Evolutionary conservation across 2,888 invertebrate genomes (phyloP).

Genomic region (Spisula solida): DNA sequence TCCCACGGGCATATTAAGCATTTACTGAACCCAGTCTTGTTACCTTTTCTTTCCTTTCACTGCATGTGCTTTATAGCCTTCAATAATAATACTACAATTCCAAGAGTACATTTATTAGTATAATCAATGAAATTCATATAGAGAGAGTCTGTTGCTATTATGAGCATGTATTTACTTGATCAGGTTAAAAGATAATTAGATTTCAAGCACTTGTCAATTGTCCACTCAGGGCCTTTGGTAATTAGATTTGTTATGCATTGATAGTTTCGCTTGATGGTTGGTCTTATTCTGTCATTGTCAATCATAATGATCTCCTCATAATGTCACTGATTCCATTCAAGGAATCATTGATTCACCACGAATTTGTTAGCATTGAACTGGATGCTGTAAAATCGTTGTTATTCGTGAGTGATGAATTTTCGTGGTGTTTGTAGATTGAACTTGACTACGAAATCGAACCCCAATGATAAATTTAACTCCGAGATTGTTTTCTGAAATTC

Average conservation of each 20-base stretch:
- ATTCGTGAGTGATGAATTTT: too few species aligned
- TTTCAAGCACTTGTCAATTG: slow-evolving; percentile 5
- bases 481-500: too few species aligned
- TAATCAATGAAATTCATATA: too few species aligned
- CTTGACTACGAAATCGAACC: too few species aligned
- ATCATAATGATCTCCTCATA: not conserved
- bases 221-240: not conserved
- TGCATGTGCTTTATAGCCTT: too few species aligned
- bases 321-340: not conserved
- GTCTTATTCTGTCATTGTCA: not conserved
- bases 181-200: not conserved
- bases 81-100: too few species aligned
- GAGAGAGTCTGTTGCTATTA: not conserved
- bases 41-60: too few species aligned
- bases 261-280: not conserved
- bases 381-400: not conserved
- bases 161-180: not conserved
- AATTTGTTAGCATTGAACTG: not conserved
- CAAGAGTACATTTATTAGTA: too few species aligned
- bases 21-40: too few species aligned
- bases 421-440: too few species aligned
- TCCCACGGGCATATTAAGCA: too few species aligned
- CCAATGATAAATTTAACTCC: too few species aligned
- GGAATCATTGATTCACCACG: not conserved
- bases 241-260: not conserved